Base-by-base conservation (phyloP, 2,888 invertebrate genomes). In the Coenonympha glycerion region DNA sequence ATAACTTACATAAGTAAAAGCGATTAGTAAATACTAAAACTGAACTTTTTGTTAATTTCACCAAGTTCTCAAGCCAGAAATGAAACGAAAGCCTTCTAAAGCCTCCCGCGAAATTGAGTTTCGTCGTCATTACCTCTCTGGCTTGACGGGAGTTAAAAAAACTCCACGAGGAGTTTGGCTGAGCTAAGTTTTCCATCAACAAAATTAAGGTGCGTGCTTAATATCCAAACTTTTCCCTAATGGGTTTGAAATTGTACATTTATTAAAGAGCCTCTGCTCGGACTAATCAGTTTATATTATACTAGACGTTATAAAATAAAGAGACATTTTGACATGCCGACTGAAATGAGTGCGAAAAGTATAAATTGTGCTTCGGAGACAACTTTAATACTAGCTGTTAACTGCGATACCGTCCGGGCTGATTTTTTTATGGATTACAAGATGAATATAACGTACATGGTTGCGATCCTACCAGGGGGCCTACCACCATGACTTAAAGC, bases 191-290 rank as follows among this genome's bases (percentile, higher is more conserved):
- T 79, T 71, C 80, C 83, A 84, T 84, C 83, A 83, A 78, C 80
- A 75, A 79, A 82, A 83, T 84, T 76, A 82, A 81, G 79, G 79
- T 79, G 71, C 77, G 71, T 74, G 71, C 76, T 77, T 79, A 79
- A 80, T 80, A 80, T 77, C 77, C 73, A 78, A 84, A 82, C 76
- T 85, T 82, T 67, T 65, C 63, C 65, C 63, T 82, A 83, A 84
- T 83, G 84, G 84, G 80, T 84, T 83, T 76, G 72, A 69, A 80
- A 85, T 83, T 82, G 79, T 72, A 77, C 79, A 80, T 81, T 83
- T 72, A 80, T 79, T 77, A 75, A 60, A 58, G 49, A 52, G 65
- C 60, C 61, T 64, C 30, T 13, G 24, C 33, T 21, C 30, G 34
- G 56, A 61, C 66, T 73, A 76, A 77, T 76, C 75, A 76, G 73